Percentiles rank a stretch among this genome's conserved stretches.
Evolutionary conservation across 2,113 vertebrate species (phyloP).

Genomic region (Triplophysa tibetana): DNA sequence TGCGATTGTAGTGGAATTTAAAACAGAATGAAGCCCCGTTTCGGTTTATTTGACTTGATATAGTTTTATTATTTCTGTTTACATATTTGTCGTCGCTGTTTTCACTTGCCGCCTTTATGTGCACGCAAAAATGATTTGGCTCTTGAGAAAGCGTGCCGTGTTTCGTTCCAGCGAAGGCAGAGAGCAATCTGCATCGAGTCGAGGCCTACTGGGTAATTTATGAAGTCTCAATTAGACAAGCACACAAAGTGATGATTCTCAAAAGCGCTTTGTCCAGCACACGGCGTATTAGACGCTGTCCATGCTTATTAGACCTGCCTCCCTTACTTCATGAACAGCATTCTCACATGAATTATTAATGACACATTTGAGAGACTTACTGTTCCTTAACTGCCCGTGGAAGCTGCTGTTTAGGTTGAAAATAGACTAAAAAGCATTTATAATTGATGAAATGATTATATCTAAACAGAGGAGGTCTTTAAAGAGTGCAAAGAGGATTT

Average conservation of each 20-base stretch:
- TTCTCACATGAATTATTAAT: slow-evolving; percentile 66
- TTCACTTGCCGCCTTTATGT: slow-evolving; percentile 20
- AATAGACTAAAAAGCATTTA: slow-evolving; percentile 43
- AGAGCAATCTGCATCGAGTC: slow-evolving; percentile 55
- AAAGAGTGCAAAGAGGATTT: slow-evolving; percentile 26
- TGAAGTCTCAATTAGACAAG: slow-evolving; percentile 62
- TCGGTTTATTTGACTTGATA: slow-evolving; percentile 7
- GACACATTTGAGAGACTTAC: slow-evolving; percentile 54
- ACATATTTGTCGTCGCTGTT: slow-evolving; percentile 13
- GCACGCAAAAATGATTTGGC: slow-evolving; percentile 41
- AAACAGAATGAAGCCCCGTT: slow-evolving; percentile 27
- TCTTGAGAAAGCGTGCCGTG: slow-evolving; percentile 41
- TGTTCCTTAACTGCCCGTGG: slow-evolving; percentile 30
- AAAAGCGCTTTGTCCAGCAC: slow-evolving; percentile 51
- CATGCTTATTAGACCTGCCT: slow-evolving; percentile 52
- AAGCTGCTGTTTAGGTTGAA: slow-evolving; percentile 37
- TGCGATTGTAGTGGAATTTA: slow-evolving; percentile 28
- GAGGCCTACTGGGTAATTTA: slow-evolving; percentile 63
- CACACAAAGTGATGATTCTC: slow-evolving; percentile 65
- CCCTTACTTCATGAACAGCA: slow-evolving; percentile 57
- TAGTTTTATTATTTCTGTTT: slow-evolving; percentile 33
- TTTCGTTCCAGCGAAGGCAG: slow-evolving; percentile 50
- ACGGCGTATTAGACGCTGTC: slow-evolving; percentile 52
- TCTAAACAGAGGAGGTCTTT: slow-evolving; percentile 24
- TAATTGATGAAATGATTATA: slow-evolving; percentile 35